Base-by-base conservation (phyloP, 2,113 vertebrate species). In the Erythrolamprus reginae region DNA sequence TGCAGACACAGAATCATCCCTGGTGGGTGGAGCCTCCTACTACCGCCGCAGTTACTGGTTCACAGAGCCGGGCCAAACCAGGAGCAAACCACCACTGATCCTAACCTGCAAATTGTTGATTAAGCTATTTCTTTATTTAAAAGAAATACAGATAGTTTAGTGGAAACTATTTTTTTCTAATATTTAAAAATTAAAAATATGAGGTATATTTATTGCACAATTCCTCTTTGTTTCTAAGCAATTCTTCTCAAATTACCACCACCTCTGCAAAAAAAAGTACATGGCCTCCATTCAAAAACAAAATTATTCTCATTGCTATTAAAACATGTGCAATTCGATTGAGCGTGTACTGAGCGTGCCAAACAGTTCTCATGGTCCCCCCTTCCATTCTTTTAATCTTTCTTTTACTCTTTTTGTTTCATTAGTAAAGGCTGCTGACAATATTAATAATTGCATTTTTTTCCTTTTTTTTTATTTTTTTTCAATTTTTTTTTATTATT, bases 231-330 rank as follows among this genome's bases (percentile, higher is more conserved):
- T 12, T 92, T 90, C 92, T 88, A 1, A 0, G 0, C 53, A 92
- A 51, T 86, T 47, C 38, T 52, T 28, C 13, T 65, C 84, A 91
- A 5, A 48, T 91, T 92, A 17, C 15, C n/a, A 13, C 65, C 61
- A 90, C 91, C 93, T 94, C 10, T 15, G 28, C 28, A 15, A n/a
- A 94, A 89, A 47, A 47, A 38, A n/a, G 26, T 24, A 61, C 26
- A n/a, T 13, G 50, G 13, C n/a, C n/a, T 86, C 47, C 5, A 42
- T 15, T 89, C 91, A 38, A 92, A 61, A 70, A 4, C 24, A 47
- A 45, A 3, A n/a, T 87, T 89, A 33, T 90, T 94, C 95, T 93
- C 94, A 84, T 95, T 92, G 92, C 58, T 92, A 92, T 92, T 94
- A 88, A 95, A 95, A 94, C 88, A 93, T 70, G 90, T 38, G 0